Evolutionary conservation across 2,113 vertebrate species (phyloP), one percentile per base, ranked within the genome.

Genomic region (Tetrax tetrax): DNA sequence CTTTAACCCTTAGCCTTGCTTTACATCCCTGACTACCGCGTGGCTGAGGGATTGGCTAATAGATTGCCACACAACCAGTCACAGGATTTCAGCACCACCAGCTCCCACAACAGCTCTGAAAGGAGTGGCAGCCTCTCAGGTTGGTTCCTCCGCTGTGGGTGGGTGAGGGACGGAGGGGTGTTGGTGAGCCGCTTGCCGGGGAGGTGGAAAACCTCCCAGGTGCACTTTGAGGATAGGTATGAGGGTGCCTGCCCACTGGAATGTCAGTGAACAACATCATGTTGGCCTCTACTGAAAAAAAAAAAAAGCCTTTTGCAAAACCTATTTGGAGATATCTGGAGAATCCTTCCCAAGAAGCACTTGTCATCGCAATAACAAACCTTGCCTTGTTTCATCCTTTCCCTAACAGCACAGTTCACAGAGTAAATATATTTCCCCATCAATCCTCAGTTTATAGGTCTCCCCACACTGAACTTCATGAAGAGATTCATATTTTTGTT

Each of bases 71-170:
- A 99, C 99, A 99, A 99, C 99, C 99, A 99, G 99, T 99, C 99
- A 98, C 99, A 99, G 99, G 99, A 99, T 99, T 99, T 99, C 99
- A 99, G 99, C 99, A 99, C 99, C 98, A 99, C 99, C 99, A 99
- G 99, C 98, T 99, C 99, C 98, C 99, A 99, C 99, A 99, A 99
- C 99, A 99, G 99, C 99, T 99, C 99, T 96, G 99, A 99, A 98
- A 99, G 99, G 98, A 99, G 99, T 98, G 99, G 99, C 99, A 99
- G 99, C 98, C 99, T 99, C 98, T 99, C 99, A 99, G 99, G 99
- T 99, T 99, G 99, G 99, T 99, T 98, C 97, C 94, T 69, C 94
- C 87, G 95, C 97, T 38, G 71, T 95, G 95, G 85, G 87, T 57
- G 98, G 97, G 95, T 27, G 89, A 97, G 97, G 98, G 97, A 97